A percentile compares a stretch with the other conserved stretches of the same genome.
Evolutionary conservation across 2,113 vertebrate genomes (phyloP).

Genomic region (Erythrocercus mccallii): DNA sequence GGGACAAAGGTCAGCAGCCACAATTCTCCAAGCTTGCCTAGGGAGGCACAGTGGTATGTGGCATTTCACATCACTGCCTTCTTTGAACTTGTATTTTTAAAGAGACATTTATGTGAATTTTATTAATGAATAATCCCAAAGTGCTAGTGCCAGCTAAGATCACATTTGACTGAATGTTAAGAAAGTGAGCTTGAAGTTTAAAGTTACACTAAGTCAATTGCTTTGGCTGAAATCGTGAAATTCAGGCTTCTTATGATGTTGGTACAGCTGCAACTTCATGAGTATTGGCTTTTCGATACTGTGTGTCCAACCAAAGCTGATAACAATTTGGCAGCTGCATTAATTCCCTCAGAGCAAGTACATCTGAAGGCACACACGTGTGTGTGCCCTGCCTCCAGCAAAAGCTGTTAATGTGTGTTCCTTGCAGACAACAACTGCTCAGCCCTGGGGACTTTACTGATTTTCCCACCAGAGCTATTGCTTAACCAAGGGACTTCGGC

Average conservation of each 20-base stretch:
- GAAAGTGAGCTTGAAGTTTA: conserved; percentile 21
- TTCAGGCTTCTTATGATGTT: conserved; percentile 16
- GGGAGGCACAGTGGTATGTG: not conserved
- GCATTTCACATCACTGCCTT: not conserved
- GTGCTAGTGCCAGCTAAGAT: conserved; percentile 3
- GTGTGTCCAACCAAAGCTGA: not conserved
- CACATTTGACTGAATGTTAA: not conserved
- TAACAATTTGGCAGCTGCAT: conserved; percentile 38
- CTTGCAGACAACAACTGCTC: not conserved
- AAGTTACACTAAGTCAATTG: conserved; percentile 12
- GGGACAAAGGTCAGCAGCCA: not conserved
- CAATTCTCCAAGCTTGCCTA: not conserved
- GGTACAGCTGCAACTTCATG: conserved; percentile 46
- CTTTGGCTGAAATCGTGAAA: conserved; percentile 9
- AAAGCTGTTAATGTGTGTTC: not conserved
- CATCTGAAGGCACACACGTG: not conserved
- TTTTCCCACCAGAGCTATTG: not conserved
- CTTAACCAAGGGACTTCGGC: not conserved
- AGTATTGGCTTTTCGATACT: not conserved
- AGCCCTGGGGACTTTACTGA: not conserved
- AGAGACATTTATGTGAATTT: conserved; percentile 10
- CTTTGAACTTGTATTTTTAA: conserved; percentile 39
- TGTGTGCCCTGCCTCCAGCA: not conserved
- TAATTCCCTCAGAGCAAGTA: conserved; percentile 1
- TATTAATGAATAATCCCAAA: conserved; percentile 47